Evolutionary conservation across 2,888 invertebrate genomes (phyloP).

Genomic region (Drosophila kuntzei): DNA sequence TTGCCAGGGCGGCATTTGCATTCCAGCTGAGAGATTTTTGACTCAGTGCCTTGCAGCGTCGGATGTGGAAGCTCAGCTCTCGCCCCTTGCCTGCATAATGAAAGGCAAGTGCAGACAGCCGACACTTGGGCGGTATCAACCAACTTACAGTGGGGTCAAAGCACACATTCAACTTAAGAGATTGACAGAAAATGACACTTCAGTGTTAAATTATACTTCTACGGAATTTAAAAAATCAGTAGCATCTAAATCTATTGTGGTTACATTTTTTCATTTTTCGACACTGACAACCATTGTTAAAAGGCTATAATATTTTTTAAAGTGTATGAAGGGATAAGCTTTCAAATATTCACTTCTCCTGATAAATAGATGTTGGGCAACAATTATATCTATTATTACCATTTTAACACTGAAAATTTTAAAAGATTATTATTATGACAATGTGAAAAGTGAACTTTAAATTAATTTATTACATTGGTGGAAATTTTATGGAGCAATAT

Average conservation of each 20-base stretch:
- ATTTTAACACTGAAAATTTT: neutral
- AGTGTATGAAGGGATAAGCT: too few species aligned
- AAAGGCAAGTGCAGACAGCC: constrained; percentile 58
- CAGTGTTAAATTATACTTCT: too few species aligned
- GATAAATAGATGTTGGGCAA: too few species aligned
- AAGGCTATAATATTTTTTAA: too few species aligned
- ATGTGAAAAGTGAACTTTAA: neutral
- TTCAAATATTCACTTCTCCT: too few species aligned
- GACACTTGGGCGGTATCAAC: constrained; percentile 24
- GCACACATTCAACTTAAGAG: neutral
- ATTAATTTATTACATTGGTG: neutral
- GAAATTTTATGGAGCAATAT: neutral
- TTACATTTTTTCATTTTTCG: neutral
- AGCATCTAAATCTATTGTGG: neutral
- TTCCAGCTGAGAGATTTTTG: constrained; percentile 71
- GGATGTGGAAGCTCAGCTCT: constrained; percentile 60
- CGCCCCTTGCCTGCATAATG: constrained; percentile 59
- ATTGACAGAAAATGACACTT: neutral
- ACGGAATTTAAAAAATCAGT: neutral
- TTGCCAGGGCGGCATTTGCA: constrained; percentile 71
- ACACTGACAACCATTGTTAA: neutral
- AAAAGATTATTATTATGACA: neutral
- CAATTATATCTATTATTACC: neutral
- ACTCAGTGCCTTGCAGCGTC: constrained; percentile 51
- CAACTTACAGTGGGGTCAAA: constrained; percentile 32